Conservation (phyloP, 2,113 vertebrate genomes). For the Pedionomus torquatus region DNA sequence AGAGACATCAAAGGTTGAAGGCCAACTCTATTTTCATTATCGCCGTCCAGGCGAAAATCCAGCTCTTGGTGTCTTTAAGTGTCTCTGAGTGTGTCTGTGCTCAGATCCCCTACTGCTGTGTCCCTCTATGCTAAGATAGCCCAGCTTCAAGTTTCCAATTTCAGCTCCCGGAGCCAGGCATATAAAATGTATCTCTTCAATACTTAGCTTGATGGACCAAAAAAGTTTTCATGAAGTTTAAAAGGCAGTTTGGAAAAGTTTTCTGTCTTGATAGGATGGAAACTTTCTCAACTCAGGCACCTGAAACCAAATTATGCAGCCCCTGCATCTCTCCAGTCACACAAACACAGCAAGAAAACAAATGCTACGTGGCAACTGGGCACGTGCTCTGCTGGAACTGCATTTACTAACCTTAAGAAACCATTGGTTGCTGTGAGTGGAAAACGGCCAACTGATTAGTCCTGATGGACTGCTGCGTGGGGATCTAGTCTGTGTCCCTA, state of each 20-base stretch:
- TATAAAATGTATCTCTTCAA: not conserved
- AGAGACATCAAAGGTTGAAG: not conserved
- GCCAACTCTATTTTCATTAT: not conserved
- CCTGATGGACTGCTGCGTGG: conserved; percentile 54
- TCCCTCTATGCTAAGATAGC: not conserved
- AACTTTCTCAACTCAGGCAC: not conserved
- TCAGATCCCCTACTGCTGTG: not conserved
- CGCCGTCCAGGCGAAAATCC: not conserved
- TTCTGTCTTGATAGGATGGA: not conserved
- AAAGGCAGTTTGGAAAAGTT: not conserved
- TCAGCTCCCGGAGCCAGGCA: not conserved
- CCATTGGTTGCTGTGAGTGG: conserved; percentile 19
- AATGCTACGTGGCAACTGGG: not conserved
- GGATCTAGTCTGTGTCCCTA: conserved; percentile 40
- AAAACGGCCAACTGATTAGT: conserved; percentile 55
- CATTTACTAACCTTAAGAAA: conserved; percentile 28
- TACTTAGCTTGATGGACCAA: not conserved
- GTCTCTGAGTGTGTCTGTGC: not conserved
- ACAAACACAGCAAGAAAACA: not conserved
- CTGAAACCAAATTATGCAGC: not conserved
- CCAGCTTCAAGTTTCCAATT: not conserved
- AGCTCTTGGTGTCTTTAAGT: not conserved
- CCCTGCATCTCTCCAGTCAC: not conserved
- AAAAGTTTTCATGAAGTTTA: not conserved
- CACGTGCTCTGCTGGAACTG: not conserved